phyloP scores from a whole-genome alignment of 2,113 vertebrate genomes.

The Myiagra hebetior region DNA sequence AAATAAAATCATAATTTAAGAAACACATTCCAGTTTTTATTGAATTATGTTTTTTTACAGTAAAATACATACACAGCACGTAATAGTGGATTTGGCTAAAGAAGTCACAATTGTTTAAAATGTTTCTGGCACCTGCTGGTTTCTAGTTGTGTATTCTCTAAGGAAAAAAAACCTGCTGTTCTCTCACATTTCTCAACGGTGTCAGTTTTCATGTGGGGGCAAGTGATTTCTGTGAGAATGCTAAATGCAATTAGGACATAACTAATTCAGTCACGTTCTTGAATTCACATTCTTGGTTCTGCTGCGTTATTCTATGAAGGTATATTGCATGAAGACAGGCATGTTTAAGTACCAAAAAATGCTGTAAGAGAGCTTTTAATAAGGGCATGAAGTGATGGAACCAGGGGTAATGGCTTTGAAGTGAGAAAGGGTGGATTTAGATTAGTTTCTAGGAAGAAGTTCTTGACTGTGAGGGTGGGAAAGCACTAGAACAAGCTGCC shows the following conservation, averaged over 20 bases:
- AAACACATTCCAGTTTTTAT: background rate
- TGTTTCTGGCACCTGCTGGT: background rate
- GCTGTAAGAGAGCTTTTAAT: background rate
- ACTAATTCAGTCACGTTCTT: background rate
- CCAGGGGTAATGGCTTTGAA: background rate
- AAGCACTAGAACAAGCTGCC: background rate
- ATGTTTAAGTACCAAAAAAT: background rate
- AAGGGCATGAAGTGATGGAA: background rate
- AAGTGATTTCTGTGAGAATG: background rate
- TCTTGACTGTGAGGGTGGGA: background rate
- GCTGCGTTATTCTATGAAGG: background rate
- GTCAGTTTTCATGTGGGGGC: background rate
- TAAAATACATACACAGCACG: fast-evolving
- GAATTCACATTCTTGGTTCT: background rate
- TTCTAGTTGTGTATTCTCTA: background rate
- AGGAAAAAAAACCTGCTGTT: background rate
- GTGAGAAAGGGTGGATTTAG: background rate
- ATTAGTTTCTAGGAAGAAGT: background rate
- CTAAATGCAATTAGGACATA: background rate
- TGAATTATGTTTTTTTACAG: background rate
- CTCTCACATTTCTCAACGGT: background rate
- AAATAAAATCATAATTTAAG: background rate
- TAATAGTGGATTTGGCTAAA: background rate
- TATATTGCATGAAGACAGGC: background rate
- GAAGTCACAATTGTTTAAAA: background rate